phyloP scores from a whole-genome alignment of 2,888 invertebrate species.

The Heteromurus nitidus region DNA sequence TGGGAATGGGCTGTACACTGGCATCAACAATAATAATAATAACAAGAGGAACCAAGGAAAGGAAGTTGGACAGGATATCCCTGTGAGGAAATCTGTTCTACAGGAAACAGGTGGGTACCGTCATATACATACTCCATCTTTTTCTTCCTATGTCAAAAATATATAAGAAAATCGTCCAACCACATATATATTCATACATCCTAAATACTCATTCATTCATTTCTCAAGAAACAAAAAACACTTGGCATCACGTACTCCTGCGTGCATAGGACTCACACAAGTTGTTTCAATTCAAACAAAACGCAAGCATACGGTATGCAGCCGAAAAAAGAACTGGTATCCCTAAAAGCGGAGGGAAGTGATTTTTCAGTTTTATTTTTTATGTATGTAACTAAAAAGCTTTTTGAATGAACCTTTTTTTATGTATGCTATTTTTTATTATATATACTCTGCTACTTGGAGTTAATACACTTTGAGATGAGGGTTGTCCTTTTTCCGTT shows the following conservation, averaged over 20 bases:
- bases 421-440: no score
- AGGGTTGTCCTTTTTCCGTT: no score
- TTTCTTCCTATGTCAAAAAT: neutral
- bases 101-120: slow-evolving; percentile 67
- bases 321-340: neutral
- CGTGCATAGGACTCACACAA: no score
- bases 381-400: no score
- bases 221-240: neutral
- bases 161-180: slow-evolving; percentile 6
- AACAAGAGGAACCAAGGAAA: slow-evolving; percentile 61
- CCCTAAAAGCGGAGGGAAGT: slow-evolving; percentile 29
- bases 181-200: neutral
- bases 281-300: no score
- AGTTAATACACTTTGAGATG: no score
- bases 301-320: no score
- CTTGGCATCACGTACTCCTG: neutral
- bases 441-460: no score
- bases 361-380: no score
- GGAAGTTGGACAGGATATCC: slow-evolving; percentile 62
- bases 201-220: slow-evolving; percentile 23
- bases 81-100: slow-evolving; percentile 56
- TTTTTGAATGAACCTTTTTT: no score
- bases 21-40: slow-evolving; percentile 29
- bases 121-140: slow-evolving; percentile 28
- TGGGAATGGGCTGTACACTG: slow-evolving; percentile 49